Evolutionary conservation across 2,113 vertebrate genomes (phyloP), one percentile per base, ranked within the genome.

Genomic region (Philantomba maxwellii): DNA sequence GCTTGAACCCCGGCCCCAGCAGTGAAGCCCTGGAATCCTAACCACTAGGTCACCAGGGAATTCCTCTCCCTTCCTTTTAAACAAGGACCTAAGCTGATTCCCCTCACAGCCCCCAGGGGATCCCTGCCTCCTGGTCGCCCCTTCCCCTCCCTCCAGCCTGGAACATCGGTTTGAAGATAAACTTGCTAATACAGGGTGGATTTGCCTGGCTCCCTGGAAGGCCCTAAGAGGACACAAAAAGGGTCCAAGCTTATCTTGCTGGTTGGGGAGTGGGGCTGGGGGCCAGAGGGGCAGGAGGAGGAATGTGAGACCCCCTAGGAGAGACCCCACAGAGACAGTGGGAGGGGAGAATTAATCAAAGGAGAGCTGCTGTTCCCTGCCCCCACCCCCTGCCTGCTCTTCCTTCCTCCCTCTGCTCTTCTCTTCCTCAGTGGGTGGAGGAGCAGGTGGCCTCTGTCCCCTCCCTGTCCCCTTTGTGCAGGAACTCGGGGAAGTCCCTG

Each of bases 401-500:
- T 70, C 77, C 78, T 86, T 51, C 26, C 4, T 17, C 17, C 16
- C 43, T 87, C 55, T 80, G 62, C 47, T 73, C 12, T 88, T 60
- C 16, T 64, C 70, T 86, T 91, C 70, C n/a, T 62, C 49, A 28
- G 5, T 19, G 85, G 82, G 70, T 93, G n/a, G 75, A 92, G 64
- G 26, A 91, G 15, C 49, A 26, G n/a, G 89, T 93, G 81, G 33
- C 43, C 43, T 90, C 26, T 93, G 45, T 64, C 39, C 66, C 62
- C 75, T 84, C 80, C 53, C 30, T 73, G 47, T 43, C 64, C 49
- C 60, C 62, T 86, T 81, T n/a, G 6, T 75, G 47, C 87, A 85
- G 36, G 66, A 91, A 12, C 30, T 12, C 0, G 93, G 97, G 97
- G 93, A 96, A 96, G 51, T 87, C 96, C 97, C 96, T 51, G 28